A percentile compares a stretch with the other conserved stretches of the same genome.
Evolutionary conservation across 2,113 vertebrate genomes (phyloP).

Genomic region (Lampris incognitus): DNA sequence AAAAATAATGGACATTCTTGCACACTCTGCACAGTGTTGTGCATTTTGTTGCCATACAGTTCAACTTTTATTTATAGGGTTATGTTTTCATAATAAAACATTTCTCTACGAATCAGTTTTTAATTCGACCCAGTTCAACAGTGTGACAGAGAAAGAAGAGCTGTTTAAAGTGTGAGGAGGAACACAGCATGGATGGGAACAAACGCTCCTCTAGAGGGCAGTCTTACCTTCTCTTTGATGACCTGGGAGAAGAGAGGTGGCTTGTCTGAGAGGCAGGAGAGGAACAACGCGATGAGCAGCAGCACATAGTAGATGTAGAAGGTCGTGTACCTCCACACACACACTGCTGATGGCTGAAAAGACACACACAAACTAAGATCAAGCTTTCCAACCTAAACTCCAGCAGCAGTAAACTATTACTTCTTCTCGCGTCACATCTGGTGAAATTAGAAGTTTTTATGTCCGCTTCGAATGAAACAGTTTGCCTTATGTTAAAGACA

Average conservation of each 20-base stretch:
- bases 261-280: constrained; percentile 89
- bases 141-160: not conserved
- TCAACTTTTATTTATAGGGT: too few species aligned
- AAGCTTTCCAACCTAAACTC: not conserved
- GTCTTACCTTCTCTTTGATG: constrained; percentile 86
- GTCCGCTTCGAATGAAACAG: too few species aligned
- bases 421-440: too few species aligned
- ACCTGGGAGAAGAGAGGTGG: constrained; percentile 90
- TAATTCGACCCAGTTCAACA: not conserved
- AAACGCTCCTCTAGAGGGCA: too few species aligned
- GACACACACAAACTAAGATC: not conserved
- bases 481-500: too few species aligned
- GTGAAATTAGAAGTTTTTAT: too few species aligned
- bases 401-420: not conserved
- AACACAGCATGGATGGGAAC: not conserved
- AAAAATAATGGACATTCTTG: not conserved
- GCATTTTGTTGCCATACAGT: too few species aligned
- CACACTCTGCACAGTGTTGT: too few species aligned
- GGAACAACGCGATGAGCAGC: constrained; percentile 85
- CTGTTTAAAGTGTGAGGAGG: not conserved
- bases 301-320: constrained; percentile 90
- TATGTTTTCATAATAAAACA: too few species aligned
- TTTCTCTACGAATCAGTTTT: not conserved
- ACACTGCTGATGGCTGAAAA: constrained; percentile 63
- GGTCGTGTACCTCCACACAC: constrained; percentile 85